Base-by-base conservation (phyloP, 1,140 invertebrate genomes). In the Cyclina sinensis region DNA sequence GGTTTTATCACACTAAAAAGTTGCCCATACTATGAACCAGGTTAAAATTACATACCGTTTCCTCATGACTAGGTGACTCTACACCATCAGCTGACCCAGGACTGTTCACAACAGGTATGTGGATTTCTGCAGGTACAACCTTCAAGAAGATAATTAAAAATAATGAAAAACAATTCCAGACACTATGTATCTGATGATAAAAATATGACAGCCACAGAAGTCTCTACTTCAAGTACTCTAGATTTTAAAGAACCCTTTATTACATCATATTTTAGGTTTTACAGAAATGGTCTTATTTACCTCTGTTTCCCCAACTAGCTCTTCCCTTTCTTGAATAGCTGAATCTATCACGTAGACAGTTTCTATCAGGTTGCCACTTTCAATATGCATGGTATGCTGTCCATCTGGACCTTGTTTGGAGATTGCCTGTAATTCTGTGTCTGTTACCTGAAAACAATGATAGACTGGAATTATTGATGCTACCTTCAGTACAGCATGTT, bases 361-460 rank as follows among this genome's bases (percentile, higher is more conserved):
- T 30, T 88, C 48, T 78, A 65, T 18, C 57, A 82, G 37, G 30
- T 80, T n/a, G 70, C 74, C 43, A 30, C 78, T 0, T 65, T 84
- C 76, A 46, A 81, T 48, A 2, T 35, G 35, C 32, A 81, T 21
- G 21, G 59, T 18, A 81, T 84, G 59, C 54, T 86, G 73, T 68
- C 78, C 46, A 46, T 80, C n/a, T 51, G 90, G 90, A 30, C 37
- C 83, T 70, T 93, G 88, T 62, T 91, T 90, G 3, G 92, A 84
- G 57, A 95, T 95, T 68, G 94, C 94, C 90, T 95, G 93, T 39
- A 95, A 89, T 87, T 95, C 95, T 24, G 92, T 93, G 74, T 94
- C 93, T 51, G 94, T 94, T 0, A 95, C 94, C 89, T 94, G 86
- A 16, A 18, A 48, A 27, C 48, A 62, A n/a, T n/a, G n/a, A n/a